These are phyloP conservation scores for Crocidura indochinensis DNA, from an alignment of 2,797 vertebrate species.

Conservation along the genomic window DNA sequence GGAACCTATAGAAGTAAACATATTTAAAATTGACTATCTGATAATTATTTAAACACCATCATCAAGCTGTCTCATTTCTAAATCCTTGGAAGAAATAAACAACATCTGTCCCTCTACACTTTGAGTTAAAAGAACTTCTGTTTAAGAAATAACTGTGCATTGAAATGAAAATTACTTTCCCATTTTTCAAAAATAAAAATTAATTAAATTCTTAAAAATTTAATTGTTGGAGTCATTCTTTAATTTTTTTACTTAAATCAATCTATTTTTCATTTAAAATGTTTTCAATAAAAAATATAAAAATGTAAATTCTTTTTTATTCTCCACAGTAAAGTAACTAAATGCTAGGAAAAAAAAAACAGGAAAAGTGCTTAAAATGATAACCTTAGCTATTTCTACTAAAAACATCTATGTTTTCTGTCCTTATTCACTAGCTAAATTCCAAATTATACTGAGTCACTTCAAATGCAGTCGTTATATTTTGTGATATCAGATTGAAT, in stretches of 20 bases:
- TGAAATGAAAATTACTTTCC: constrained; percentile 69
- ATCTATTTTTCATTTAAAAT: background rate
- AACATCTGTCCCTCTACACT: constrained; percentile 81
- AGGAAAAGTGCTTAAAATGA: background rate
- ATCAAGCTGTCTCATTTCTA: constrained; percentile 74
- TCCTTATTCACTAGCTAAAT: constrained; percentile 3
- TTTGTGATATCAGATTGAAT: no score
- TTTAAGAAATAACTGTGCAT: constrained; percentile 59
- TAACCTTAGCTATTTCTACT: background rate
- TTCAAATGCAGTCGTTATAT: no score
- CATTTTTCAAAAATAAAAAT: constrained; percentile 36
- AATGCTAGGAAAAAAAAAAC: background rate
- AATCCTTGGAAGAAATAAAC: constrained; percentile 69
- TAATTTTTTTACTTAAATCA: constrained; percentile 38
- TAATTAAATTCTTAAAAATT: constrained; percentile 61
- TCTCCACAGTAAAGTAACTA: background rate
- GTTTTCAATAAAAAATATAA: background rate
- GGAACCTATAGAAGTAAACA: constrained; percentile 46
- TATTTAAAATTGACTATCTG: constrained; percentile 20
- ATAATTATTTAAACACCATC: constrained; percentile 69
- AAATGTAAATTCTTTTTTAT: background rate
- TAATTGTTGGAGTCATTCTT: background rate
- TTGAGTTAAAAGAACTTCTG: constrained; percentile 50
- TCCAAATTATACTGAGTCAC: background rate
- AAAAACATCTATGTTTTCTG: background rate